Base-by-base conservation (phyloP, 2,888 invertebrate species). In the Anoplius nigerrimus region DNA sequence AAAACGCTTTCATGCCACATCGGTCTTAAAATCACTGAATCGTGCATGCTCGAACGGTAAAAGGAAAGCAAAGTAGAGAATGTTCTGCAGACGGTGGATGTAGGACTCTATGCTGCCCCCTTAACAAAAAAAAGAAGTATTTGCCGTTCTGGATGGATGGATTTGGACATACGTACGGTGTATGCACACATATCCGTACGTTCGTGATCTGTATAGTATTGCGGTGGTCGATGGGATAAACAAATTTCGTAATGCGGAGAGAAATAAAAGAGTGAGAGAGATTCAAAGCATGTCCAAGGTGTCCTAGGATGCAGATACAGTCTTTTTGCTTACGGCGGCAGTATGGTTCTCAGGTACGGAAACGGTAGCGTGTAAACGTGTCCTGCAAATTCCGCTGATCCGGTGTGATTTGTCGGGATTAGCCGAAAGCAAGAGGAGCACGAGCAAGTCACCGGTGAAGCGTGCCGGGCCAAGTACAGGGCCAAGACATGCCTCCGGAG, bases 371-470 rank as follows among this genome's bases (percentile, higher is more conserved):
- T 73, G 67, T 78, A 82, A 81, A 53, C 75, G 75, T 74, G 59
- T 71, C 70, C 75, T 80, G 64, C 69, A 78, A 78, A 83, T 80
- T 78, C 69, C 71, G 72, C 69, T 82, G 72, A 79, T 56, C 66
- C 69, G 75, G 66, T 76, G 76, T 78, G 74, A 80, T 79, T 77
- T 82, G 60, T 83, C 71, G 71, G 69, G 71, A 79, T 67, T 70
- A 81, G 80, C 82, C 72, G 89, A 90, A 57, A 84, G 81, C 72
- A 90, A 89, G 75, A 85, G 92, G 58, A 91, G 92, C 8, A 84
- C 90, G 18, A 92, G 92, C 53, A 91, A 92, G 78, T 93, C 93
- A 54, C 93, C 93, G 0, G 92, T 92, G 2, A 94, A 93, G 84
- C 91, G 92, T 71, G 91, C 91, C 0, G 84, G 84, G 5, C 86